Evolutionary conservation across 2,113 vertebrate species (phyloP).

Genomic region (human): GRCh38 chr6:124226501-124227000

Average conservation of each 20-base stretch:
- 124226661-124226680: neutral
- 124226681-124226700: neutral
- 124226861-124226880: constrained; percentile 65
- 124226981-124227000: constrained; percentile 53
- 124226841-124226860: constrained; percentile 61
- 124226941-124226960: constrained; percentile 54
- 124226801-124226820: neutral
- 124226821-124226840: neutral
- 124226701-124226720: neutral
- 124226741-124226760: neutral
- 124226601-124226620: neutral
- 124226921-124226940: constrained; percentile 43
- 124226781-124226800: constrained; percentile 19
- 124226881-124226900: constrained; percentile 1
- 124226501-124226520: neutral
- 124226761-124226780: constrained; percentile 46
- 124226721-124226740: neutral
- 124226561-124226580: neutral
- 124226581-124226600: neutral
- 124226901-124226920: constrained; percentile 54
- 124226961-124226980: constrained; percentile 72
- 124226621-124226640: neutral
- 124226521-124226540: neutral
- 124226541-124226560: neutral
- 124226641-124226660: neutral